Conservation (phyloP, 2,113 vertebrate species). For the Oncorhynchus keta region DNA sequence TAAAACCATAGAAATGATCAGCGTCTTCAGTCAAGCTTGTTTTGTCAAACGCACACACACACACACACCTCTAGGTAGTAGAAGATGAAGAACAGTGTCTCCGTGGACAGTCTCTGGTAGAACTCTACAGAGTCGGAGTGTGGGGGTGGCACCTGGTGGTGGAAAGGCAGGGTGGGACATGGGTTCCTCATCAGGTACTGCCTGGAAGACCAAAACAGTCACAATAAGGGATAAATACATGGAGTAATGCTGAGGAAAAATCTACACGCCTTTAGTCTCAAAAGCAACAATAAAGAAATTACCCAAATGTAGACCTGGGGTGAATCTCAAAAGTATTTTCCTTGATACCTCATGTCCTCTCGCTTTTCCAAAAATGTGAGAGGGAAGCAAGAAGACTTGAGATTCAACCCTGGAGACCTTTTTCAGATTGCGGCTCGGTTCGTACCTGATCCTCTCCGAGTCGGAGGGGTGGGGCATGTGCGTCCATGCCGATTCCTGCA, state of each 20-base stretch:
- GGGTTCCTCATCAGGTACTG: slow-evolving; percentile 81
- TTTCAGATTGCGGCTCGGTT: no score
- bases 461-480: slow-evolving; percentile 82
- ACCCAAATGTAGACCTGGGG: no score
- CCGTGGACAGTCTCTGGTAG: slow-evolving; percentile 80
- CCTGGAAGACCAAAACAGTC: slow-evolving; percentile 40
- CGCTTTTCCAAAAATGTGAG: no score
- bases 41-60: no score
- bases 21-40: not conserved
- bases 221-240: not conserved
- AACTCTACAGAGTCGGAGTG: slow-evolving; percentile 81
- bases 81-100: slow-evolving; percentile 83
- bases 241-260: not conserved
- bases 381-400: no score
- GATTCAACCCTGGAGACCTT: no score
- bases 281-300: no score
- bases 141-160: slow-evolving; percentile 79
- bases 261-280: no score
- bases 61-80: slow-evolving; percentile 76
- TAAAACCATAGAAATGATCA: not conserved
- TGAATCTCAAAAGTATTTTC: no score
- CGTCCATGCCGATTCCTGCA: slow-evolving; percentile 81
- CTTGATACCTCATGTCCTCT: no score
- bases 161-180: slow-evolving; percentile 80
- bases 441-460: slow-evolving; percentile 77